Conservation (phyloP, 2,888 invertebrate species). For the Aphidius colemani region DNA sequence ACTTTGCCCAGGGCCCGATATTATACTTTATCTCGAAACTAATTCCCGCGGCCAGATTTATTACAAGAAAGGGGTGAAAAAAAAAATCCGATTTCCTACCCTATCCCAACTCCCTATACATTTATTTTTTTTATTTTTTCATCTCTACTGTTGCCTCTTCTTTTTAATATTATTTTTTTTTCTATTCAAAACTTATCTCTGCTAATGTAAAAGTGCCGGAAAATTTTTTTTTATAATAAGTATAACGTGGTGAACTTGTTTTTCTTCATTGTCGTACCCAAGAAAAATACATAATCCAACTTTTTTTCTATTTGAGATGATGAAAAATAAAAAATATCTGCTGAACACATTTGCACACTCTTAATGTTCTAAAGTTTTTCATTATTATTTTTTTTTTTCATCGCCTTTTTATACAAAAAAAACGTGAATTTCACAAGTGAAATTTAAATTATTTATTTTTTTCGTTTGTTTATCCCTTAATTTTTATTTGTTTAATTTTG, state of each 20-base stretch:
- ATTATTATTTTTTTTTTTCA: no score
- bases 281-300: slow-evolving; percentile 6
- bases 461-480: slow-evolving; percentile 7
- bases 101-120: slow-evolving; percentile 17
- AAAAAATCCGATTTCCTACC: slow-evolving; percentile 23
- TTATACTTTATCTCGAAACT: slow-evolving; percentile 62
- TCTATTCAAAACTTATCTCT: slow-evolving; percentile 49
- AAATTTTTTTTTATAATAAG: slow-evolving; percentile 13
- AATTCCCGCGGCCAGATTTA: slow-evolving; percentile 61
- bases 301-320: slow-evolving; percentile 27
- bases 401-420: no score
- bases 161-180: slow-evolving; percentile 20
- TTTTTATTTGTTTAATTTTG: no score
- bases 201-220: slow-evolving; percentile 53
- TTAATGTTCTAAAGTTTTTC: slow-evolving; percentile 36
- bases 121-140: slow-evolving; percentile 9
- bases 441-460: slow-evolving; percentile 6
- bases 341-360: slow-evolving; percentile 35
- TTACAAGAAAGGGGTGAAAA: slow-evolving; percentile 58
- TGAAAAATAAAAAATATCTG: slow-evolving; percentile 24
- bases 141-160: slow-evolving; percentile 13
- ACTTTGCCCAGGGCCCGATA: slow-evolving; percentile 58
- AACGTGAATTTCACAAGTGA: no score
- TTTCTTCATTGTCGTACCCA: not conserved
- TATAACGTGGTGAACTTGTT: slow-evolving; percentile 25